Base-by-base conservation (phyloP, 2,113 vertebrate species). In the Coreoperca whiteheadi region DNA sequence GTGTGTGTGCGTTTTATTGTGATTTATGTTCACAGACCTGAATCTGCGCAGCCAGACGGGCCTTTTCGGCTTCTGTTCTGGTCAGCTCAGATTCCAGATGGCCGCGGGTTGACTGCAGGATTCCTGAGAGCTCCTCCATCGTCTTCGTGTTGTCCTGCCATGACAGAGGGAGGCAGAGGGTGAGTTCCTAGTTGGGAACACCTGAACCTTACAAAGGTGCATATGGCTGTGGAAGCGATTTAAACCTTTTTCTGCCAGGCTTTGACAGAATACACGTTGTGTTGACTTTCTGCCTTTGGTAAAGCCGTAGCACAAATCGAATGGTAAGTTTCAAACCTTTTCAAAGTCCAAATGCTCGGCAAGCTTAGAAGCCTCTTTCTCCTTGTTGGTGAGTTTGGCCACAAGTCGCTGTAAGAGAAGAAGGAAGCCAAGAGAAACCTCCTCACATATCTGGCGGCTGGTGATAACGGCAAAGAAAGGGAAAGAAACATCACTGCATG, bases 51-150 rank as follows among this genome's bases (percentile, higher is more conserved):
- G 80, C 75, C 70, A 98, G 92, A 0, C 91, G 95, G 69, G 86
- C 87, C 83, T 97, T 98, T 70, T 98, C 97, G 0, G 94, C 94
- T 73, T 98, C 97, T 0, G 95, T 95, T 89, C 82, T 93, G 34
- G 90, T 92, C 70, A 99, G 88, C 89, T 99, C 96, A 0, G 90
- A 94, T 85, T 98, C 96, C 74, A 98, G 91, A 65, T 95, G 96
- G 16, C 89, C 92, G 28, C 94, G 94, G 73, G 96, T 94, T 0
- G 94, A 83, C 86, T 97, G 96, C 91, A 98, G 91, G 12, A 96
- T 92, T 54, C 95, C 97, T 1, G 97, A 96, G 6, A 97, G 95
- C 30, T 98, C 97, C 0, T 89, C 85, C 0, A 95, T 95, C 0
- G 96, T 93, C 92, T 92, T 97, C 0, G 94, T 85, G 77, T 96